Base-by-base conservation (phyloP, 2,113 vertebrate genomes). In the Mesembrinibis cayennensis region DNA sequence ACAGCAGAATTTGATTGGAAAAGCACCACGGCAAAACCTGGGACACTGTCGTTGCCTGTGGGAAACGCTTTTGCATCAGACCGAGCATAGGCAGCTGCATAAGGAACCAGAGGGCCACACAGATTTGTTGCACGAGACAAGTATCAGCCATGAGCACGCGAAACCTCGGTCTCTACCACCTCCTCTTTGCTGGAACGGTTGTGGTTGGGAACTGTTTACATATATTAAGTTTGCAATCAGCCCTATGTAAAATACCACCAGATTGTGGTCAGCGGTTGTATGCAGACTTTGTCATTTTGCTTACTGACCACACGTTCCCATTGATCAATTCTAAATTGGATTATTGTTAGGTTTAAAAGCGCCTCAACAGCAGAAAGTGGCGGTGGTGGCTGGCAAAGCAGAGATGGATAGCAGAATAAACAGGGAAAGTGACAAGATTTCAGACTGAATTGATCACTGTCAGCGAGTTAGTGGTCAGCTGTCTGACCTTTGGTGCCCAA, bases 341-440 rank as follows among this genome's bases (percentile, higher is more conserved):
- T 99, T 98, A 99, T 98, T 98, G 98, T 98, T 98, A 97, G 98
- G 97, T 98, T 98, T 98, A 98, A 98, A 99, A 99, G 98, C 97
- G 98, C 98, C 98, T 98, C 98, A 98, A 95, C 98, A 98, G 98
- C 98, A 99, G 98, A 99, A 98, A 98, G 98, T 98, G 98, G 97
- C 67, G 52, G 95, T 96, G 98, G 98, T 97, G 97, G 98, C 97
- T 97, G 98, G 98, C 97, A 91, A 93, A 97, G 98, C 93, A 84
- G 98, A 98, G 98, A 98, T 98, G 97, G 98, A 99, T 99, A 95
- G 98, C 72, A 95, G 97, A 98, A 98, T 98, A 98, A 98, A 97
- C 97, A 95, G 98, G 94, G 93, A 70, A 98, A 98, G 98, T 98
- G 98, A 98, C 98, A 98, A 97, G 98, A 98, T 95, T 72, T 69